Evolutionary conservation across 92 coral and sea anemone species (phyloP), one percentile per base, ranked within the genome.

Genomic region (Parazoanthus darwini): DNA sequence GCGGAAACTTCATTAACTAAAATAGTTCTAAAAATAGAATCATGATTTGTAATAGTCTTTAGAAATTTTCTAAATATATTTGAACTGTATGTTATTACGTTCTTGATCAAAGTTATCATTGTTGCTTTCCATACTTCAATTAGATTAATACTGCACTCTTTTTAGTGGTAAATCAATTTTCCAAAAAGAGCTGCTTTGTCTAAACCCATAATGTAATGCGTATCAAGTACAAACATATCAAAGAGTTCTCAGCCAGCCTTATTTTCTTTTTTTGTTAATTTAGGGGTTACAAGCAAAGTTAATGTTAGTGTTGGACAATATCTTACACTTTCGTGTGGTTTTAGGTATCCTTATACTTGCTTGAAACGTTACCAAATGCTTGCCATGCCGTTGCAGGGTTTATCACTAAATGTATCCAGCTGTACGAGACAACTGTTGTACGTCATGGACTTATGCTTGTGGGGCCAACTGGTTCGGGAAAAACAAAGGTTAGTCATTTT

Each of bases 381-480:
- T 37, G 73, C 16, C 33, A 29, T 67, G 54, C 63, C 15, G 14
- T 68, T 43, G 63, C 23, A 93, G 95, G 94, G 23, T 97, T 97
- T 88, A 93, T 97, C 44, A 97, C 99, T 72, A 97, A 97, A 90
- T 95, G 98, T 29, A 97, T 97, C 42, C 99, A 97, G 91, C 81
- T 97, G 85, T 97, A 92, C 75, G 99, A 97, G 92, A 97, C 99
- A 44, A 97, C 99, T 11, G 99, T 97, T 6, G 99, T 97, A 25
- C 96, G 99, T 6, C 99, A 97, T 81, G 99, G 99, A 1, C 95
- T 97, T 65, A 97, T 97, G 99, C 92, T 97, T 86, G 99, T 97
- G 25, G 99, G 99, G 29, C 99, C 99, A 20, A 97, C 99, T 70
- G 99, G 99, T 6, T 97, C 99, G 29, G 99, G 99, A 51, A 97